phyloP scores from a whole-genome alignment of 2,113 vertebrate species.

The Arenaria interpres region DNA sequence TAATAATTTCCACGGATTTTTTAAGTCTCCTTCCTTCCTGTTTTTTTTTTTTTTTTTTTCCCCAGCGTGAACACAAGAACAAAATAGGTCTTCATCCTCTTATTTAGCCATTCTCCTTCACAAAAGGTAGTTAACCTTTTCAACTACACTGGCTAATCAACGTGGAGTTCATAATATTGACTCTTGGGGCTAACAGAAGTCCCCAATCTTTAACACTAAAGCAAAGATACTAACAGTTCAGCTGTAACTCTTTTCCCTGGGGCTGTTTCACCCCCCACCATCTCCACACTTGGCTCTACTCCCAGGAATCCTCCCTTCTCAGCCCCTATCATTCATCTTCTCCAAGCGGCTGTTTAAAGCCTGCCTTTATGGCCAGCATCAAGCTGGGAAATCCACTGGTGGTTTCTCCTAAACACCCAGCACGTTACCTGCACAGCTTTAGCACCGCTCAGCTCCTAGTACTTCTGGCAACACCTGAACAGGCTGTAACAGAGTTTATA shows the following conservation, averaged over 20 bases:
- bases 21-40: not conserved
- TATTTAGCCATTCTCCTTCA: not conserved
- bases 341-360: not conserved
- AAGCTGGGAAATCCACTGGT: not conserved
- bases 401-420: not conserved
- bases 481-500: not conserved
- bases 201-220: not conserved
- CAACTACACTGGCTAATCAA: not conserved
- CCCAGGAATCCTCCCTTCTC: not conserved
- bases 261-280: not conserved
- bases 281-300: not conserved
- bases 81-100: not conserved
- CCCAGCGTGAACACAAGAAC: not conserved
- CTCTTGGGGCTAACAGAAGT: not conserved
- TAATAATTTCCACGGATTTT: not conserved
- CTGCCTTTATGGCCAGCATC: not conserved
- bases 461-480: not conserved
- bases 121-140: not conserved
- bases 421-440: not conserved
- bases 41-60: not conserved
- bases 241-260: not conserved
- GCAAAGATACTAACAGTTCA: not conserved
- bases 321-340: not conserved
- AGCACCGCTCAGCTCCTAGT: not conserved
- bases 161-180: not conserved